Conservation (phyloP, 2,888 invertebrate species). For the Eupithecia inturbata region DNA sequence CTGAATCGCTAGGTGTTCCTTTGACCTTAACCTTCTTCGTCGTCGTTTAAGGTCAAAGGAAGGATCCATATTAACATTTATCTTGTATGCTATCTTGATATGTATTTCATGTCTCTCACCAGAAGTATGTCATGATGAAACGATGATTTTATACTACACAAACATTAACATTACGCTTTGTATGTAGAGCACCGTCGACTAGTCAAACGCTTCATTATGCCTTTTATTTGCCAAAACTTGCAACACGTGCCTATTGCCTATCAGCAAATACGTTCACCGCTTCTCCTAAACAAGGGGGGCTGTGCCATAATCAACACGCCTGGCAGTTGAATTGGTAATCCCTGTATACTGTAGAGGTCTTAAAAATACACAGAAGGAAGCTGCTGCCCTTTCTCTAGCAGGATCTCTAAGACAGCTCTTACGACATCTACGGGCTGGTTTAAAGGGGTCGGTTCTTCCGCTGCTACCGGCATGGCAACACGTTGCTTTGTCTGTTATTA, state of each 20-base stretch:
- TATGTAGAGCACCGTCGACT: background rate
- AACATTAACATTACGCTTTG: background rate
- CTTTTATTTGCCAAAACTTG: too few relatives aligned
- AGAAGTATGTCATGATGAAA: background rate
- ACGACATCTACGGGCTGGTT: too few relatives aligned
- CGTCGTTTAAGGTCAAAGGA: too few relatives aligned
- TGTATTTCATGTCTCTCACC: background rate
- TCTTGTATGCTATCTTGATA: background rate
- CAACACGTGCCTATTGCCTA: too few relatives aligned
- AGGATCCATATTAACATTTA: background rate
- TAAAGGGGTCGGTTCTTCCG: too few relatives aligned
- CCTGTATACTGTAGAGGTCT: too few relatives aligned
- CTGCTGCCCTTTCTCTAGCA: too few relatives aligned
- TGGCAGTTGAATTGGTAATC: background rate
- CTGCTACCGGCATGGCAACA: too few relatives aligned
- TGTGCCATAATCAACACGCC: background rate
- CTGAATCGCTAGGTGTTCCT: background rate
- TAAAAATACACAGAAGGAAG: too few relatives aligned
- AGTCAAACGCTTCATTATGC: background rate
- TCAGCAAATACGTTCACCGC: too few relatives aligned
- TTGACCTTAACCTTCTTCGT: background rate
- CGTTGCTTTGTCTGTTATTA: too few relatives aligned
- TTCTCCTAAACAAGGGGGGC: background rate
- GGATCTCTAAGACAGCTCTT: too few relatives aligned
- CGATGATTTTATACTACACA: background rate